Evolutionary conservation across 37 sponge, comb jelly and placozoan genomes (phyloP), one percentile per base, ranked within the genome.

Genomic region (Lycopodina hypogea): DNA sequence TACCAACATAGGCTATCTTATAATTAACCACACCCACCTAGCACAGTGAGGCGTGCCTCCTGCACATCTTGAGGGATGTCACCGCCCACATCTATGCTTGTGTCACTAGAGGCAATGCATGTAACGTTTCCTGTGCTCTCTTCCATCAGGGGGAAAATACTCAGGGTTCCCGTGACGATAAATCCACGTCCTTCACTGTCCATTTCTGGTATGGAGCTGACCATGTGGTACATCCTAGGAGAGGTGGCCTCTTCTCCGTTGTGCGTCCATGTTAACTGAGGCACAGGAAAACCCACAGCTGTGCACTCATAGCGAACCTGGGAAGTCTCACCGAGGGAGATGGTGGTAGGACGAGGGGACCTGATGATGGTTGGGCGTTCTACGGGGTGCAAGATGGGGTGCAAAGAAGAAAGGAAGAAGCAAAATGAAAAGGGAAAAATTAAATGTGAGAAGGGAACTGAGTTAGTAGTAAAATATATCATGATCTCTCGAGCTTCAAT

Each of bases 211-310:
- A 32, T 30, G 17, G 66, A 32, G 12, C 30, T 28, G 3, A 32
- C 4, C 4, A 12, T 14, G 30, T 32, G 33, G 35, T 65, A 65
- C 30, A 30, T 34, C 35, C 34, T 24, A 17, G 7, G 32, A 32
- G 66, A 34, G 7, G 66, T 65, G 3, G 60, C 4, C 9, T 45
- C 48, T 26, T 59, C 15, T 32, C 33, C 66, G 30, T 65, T 65
- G 30, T 32, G 33, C 8, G 33, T 65, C 66, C 66, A 65, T 19
- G 66, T 34, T 19, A 65, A 32, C 35, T 65, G 17, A 4, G 66
- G 66, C 34, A 34, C 66, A 65, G 66, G 66, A 32, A 32, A 32
- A 65, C 66, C 66, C 30, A 34, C 35, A 14, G 66, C 66, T 7
- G 66, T 65, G 12, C 66, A 65, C 1, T 65, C 30, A 32, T 30